Evolutionary conservation across 1,140 invertebrate species (phyloP).

Genomic region (Akabosia matsudoensis): DNA sequence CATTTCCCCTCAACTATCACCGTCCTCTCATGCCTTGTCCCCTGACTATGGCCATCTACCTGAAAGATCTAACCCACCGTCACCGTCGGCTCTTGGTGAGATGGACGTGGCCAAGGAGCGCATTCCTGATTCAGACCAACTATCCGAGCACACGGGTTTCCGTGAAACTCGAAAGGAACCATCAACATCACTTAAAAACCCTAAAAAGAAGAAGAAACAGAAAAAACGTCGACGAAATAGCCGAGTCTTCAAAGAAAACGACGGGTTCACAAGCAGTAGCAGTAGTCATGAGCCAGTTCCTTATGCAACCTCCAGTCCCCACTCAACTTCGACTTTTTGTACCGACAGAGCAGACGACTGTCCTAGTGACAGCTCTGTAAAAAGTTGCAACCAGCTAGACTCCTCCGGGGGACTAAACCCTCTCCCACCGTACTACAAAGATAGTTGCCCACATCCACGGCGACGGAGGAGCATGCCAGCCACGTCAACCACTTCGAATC

Average conservation of each 20-base stretch:
- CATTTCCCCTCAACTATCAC: not conserved
- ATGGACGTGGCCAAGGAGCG: not conserved
- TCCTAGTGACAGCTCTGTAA: not conserved
- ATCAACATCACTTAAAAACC: not conserved
- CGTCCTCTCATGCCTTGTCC: conserved; percentile 5
- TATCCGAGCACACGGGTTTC: not conserved
- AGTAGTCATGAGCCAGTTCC: not conserved
- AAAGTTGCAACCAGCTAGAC: not conserved
- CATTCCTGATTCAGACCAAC: too few species aligned
- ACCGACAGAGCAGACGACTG: not conserved
- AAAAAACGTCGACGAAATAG: conserved; percentile 8
- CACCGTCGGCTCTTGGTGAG: not conserved
- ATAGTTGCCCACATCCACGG: not conserved
- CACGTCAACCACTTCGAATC: not conserved
- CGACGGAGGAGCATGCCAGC: not conserved
- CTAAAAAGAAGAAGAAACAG: conserved; percentile 14
- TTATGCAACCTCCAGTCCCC: not conserved
- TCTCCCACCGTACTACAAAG: not conserved
- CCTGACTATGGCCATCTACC: conserved; percentile 9
- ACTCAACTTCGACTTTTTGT: not conserved
- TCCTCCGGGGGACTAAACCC: not conserved
- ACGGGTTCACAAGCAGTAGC: conserved; percentile 3
- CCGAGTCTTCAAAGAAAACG: not conserved
- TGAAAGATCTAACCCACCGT: not conserved
- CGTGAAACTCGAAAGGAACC: not conserved